Evolutionary conservation across 2,113 vertebrate species (phyloP), one percentile per base, ranked within the genome.

Genomic region (Oncorhynchus clarkii): DNA sequence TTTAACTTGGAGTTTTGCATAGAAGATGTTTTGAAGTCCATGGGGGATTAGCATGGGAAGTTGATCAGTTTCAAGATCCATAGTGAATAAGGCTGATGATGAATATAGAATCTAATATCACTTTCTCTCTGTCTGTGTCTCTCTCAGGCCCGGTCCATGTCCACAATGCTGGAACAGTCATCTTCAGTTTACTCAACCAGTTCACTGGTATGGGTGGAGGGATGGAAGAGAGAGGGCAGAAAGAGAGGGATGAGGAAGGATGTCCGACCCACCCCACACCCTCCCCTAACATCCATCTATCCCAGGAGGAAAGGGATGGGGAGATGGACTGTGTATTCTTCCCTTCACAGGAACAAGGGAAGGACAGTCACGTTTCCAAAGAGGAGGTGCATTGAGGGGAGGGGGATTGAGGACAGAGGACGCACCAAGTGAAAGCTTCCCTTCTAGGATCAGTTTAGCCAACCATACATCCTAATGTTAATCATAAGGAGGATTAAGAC

Each of bases 291-390:
- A 18, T 91, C 48, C 91, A 87, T 45, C 87, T 93, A 13, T 93
- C 92, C 2, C 87, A 90, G 71, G 91, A 94, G 75, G 92, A 94
- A 80, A 71, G 67, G 67, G 85, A 79, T 0, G 34, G 51, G 16
- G 89, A 90, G 62, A 72, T 14, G 1, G 85, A 87, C 74, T 82
- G 74, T 20, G 78, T 88, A 26, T 92, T 90, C 79, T 91, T 93
- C 65, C 93, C 93, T 22, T 93, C 80, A 1, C 93, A 94, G 72
- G 93, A 94, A 74, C 91, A 93, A 76, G 93, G 93, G 5, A 93
- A 93, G 51, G 92, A 93, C 82, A 90, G 76, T 59, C 91, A 92
- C 16, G n/a, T 93, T 62, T 94, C 93, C 3, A 93, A 92, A 86
- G 93, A 93, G 77, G 93, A 94, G 73, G 82, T 18, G 22, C 75